phyloP scores from a whole-genome alignment of 2,888 invertebrate species.

The Bimastos eiseni region DNA sequence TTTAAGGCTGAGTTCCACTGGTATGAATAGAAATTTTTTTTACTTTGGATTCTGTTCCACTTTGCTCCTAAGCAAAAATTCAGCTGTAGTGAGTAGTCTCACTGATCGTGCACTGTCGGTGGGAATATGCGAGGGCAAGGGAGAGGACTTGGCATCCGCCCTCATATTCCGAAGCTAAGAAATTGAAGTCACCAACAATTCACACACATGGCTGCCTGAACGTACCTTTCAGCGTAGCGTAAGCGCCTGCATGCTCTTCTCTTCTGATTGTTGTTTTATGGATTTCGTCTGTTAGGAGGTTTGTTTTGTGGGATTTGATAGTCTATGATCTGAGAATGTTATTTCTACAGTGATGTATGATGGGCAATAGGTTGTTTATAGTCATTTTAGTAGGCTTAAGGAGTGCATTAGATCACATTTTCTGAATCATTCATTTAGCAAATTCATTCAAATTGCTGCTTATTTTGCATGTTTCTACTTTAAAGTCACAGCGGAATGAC shows the following conservation, averaged over 20 bases:
- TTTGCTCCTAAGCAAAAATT: too few species aligned
- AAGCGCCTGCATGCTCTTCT: neutral
- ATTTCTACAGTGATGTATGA: neutral
- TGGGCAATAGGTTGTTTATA: neutral
- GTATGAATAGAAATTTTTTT: neutral
- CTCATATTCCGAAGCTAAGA: too few species aligned
- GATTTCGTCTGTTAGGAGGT: neutral
- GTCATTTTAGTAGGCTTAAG: neutral
- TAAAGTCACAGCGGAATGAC: conserved; percentile 7
- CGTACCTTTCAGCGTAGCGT: too few species aligned
- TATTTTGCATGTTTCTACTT: neutral
- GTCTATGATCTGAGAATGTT: neutral
- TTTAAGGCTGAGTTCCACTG: neutral
- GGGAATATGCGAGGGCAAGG: too few species aligned
- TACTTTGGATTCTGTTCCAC: neutral
- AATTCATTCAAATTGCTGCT: too few species aligned
- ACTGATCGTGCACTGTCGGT: too few species aligned
- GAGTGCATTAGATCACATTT: neutral
- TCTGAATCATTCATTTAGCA: neutral
- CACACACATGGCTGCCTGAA: too few species aligned
- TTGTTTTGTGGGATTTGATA: neutral
- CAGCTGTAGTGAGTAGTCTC: too few species aligned
- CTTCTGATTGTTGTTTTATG: neutral
- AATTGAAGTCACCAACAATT: too few species aligned
- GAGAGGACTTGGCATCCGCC: too few species aligned